Conservation (phyloP, 2,888 invertebrate species). For the Nebria brevicollis region DNA sequence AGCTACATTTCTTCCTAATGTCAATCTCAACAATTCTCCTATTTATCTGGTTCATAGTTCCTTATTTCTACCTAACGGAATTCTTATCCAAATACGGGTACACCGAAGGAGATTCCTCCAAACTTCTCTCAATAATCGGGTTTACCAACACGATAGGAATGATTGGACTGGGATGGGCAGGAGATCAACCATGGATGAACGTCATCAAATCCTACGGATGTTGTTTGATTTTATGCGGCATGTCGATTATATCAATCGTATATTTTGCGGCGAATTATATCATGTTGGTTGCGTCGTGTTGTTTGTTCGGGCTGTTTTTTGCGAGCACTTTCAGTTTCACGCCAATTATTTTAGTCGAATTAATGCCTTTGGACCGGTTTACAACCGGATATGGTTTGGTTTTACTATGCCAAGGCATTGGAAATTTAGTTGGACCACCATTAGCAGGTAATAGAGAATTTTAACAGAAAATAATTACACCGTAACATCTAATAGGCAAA, state of each 20-base stretch:
- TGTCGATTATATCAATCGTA: constrained; percentile 70
- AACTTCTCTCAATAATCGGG: constrained; percentile 86
- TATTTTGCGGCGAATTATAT: constrained; percentile 59
- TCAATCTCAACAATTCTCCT: constrained; percentile 87
- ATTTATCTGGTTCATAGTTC: constrained; percentile 94
- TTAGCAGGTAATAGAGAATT: constrained; percentile 74
- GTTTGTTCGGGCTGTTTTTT: constrained; percentile 88
- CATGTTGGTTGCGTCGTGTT: constrained; percentile 60
- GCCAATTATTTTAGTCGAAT: constrained; percentile 86
- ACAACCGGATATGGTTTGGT: constrained; percentile 92
- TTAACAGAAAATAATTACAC: too few species aligned
- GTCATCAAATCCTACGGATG: constrained; percentile 84
- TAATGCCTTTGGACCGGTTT: constrained; percentile 90
- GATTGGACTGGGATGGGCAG: constrained; percentile 88
- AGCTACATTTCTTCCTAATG: constrained; percentile 81
- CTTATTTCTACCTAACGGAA: constrained; percentile 93
- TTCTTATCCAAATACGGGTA: constrained; percentile 77
- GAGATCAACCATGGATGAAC: constrained; percentile 86
- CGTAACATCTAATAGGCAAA: too few species aligned
- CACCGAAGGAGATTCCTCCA: constrained; percentile 77
- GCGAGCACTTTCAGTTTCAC: constrained; percentile 93
- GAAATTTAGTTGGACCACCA: constrained; percentile 91
- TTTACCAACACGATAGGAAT: constrained; percentile 91
- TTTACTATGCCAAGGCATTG: constrained; percentile 90
- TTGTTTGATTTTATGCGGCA: constrained; percentile 77